Evolutionary conservation across 2,113 vertebrate species (phyloP).

Genomic region (Piprites chloris): DNA sequence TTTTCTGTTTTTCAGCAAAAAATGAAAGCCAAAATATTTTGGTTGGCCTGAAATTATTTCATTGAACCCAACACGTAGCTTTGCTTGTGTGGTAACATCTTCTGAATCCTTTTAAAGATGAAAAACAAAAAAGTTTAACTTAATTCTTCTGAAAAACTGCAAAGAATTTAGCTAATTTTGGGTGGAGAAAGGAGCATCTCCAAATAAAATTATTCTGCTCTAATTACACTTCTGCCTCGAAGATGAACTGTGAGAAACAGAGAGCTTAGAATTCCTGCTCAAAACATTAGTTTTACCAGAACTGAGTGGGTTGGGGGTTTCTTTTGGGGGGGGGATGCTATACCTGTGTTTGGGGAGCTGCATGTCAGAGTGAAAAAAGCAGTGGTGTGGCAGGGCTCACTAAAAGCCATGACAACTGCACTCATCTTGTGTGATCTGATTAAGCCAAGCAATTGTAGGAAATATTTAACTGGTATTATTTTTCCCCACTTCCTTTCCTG

Average conservation of each 20-base stretch:
- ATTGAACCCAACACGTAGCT: background rate
- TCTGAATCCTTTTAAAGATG: background rate
- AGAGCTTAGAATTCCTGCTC: background rate
- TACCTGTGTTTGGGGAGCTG: background rate
- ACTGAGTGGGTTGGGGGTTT: fast-evolving
- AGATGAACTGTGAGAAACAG: background rate
- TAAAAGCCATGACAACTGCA: background rate
- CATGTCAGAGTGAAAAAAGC: background rate
- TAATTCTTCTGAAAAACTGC: background rate
- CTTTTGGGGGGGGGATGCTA: fast-evolving
- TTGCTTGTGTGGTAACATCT: background rate
- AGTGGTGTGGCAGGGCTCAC: background rate
- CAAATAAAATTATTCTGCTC: slow-evolving; percentile 3
- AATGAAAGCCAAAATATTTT: slow-evolving; percentile 1
- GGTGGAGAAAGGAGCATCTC: background rate
- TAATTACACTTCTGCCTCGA: background rate
- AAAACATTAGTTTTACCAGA: background rate
- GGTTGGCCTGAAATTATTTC: background rate
- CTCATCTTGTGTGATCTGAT: background rate
- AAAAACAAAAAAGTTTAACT: background rate
- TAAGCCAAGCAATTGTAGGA: background rate
- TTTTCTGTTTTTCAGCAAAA: slow-evolving; percentile 44
- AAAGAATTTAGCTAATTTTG: background rate
- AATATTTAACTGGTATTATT: background rate
- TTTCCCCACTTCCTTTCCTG: background rate